Evolutionary conservation across 1,140 invertebrate genomes (phyloP), one percentile per base, ranked within the genome.

Genomic region (Aphelenchoides fujianensis): DNA sequence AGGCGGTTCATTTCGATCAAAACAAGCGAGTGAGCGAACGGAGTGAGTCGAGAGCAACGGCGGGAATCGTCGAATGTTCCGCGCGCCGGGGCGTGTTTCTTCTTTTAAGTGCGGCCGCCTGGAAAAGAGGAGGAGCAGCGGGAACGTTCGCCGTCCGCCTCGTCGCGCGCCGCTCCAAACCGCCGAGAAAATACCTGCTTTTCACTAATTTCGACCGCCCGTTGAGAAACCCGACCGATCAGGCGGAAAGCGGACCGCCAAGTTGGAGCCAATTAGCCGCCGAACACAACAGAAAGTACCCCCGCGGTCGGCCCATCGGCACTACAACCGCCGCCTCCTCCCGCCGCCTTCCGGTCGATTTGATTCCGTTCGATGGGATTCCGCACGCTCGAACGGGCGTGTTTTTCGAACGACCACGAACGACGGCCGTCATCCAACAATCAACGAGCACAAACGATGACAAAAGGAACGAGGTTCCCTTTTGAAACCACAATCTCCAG

Each of bases 51-150:
- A n/a, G n/a, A n/a, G n/a, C n/a, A n/a, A n/a, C n/a, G n/a, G n/a
- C n/a, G n/a, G n/a, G 34, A 59, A 5, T 59, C 55, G 55, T 48
- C 41, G 23, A 59, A 27, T 7, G 55, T 59, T 59, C 55, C 55
- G 55, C 41, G 41, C n/a, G 41, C 23, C 12, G 41, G 12, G 41
- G 23, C 12, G 23, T 48, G 41, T 12, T 12, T 48, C 23, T 48
- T 12, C 41, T 48, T 48, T 48, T 48, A 48, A 48, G 23, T n/a
- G n/a, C n/a, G n/a, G n/a, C n/a, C 41, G 23, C 12, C 41, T 16
- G 12, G 41, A 48, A 48, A 16, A 16, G 41, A 48, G 12, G 41
- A 23, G 41, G 12, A 48, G 23, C 23, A 16, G 12, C 41, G 41
- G 41, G 41, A 48, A 48, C 23, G 41, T 48, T 48, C 41, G 41